These are phyloP conservation scores for Heliconius nattereri DNA, from an alignment of 1,140 invertebrate species.

Conservation along the genomic window DNA sequence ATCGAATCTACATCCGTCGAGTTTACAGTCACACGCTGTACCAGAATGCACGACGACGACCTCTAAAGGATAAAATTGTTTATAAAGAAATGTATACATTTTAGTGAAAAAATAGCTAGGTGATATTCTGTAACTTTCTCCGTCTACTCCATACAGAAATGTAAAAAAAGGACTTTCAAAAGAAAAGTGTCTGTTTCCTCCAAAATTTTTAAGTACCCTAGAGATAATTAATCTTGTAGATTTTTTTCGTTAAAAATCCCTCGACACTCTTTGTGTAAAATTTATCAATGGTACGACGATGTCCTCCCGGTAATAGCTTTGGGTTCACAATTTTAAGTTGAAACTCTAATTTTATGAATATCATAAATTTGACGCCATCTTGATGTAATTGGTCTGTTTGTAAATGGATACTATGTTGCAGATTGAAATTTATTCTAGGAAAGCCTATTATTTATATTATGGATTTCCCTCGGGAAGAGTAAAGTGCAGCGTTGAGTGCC, in stretches of 20 bases:
- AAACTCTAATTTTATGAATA: neutral
- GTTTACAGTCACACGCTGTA: too few species aligned
- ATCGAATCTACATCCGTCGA: too few species aligned
- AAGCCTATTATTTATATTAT: too few species aligned
- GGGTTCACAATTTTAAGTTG: slow-evolving; percentile 7
- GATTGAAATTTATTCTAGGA: too few species aligned
- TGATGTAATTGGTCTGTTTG: too few species aligned
- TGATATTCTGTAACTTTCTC: neutral
- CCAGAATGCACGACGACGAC: too few species aligned
- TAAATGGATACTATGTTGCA: too few species aligned
- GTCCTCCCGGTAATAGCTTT: slow-evolving; percentile 12
- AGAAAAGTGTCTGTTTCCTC: slow-evolving; percentile 8
- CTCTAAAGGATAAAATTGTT: too few species aligned
- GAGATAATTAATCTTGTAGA: slow-evolving; percentile 15
- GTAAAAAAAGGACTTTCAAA: neutral
- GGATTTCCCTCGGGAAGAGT: too few species aligned
- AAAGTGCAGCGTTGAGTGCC: too few species aligned
- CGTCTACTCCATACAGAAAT: neutral
- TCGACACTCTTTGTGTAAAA: slow-evolving; percentile 12
- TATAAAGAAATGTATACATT: too few species aligned
- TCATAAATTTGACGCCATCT: neutral
- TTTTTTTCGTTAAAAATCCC: slow-evolving; percentile 8
- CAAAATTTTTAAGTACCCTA: slow-evolving; percentile 11
- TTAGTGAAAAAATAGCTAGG: neutral
- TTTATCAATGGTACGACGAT: slow-evolving; percentile 1